A percentile compares a stretch with the other conserved stretches of the same genome.
These are phyloP conservation scores for Apogon hyalosoma DNA, from an alignment of 2,797 vertebrate species.

Conservation along the genomic window DNA sequence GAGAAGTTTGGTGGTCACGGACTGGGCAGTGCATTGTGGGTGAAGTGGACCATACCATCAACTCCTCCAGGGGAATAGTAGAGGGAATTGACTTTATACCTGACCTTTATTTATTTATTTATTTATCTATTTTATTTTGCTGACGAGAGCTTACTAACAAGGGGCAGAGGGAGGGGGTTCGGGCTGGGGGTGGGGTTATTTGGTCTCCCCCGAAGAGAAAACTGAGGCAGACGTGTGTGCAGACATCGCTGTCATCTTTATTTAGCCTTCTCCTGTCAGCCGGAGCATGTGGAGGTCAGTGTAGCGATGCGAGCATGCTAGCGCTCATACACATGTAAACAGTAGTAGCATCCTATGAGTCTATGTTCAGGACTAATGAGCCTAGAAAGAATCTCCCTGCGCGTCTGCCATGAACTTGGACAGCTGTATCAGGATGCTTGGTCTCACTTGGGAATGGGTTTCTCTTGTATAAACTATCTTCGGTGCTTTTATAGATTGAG, in stretches of 20 bases:
- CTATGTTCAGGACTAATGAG: constrained; percentile 42
- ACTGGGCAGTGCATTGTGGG: constrained; percentile 43
- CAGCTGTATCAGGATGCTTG: constrained; percentile 38
- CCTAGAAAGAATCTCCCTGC: constrained; percentile 34
- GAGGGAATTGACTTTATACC: constrained; percentile 58
- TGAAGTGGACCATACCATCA: constrained; percentile 67
- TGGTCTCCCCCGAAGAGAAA: constrained; percentile 56
- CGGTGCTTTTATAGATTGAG: constrained; percentile 44
- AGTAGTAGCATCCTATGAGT: constrained; percentile 43
- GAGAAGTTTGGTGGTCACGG: constrained; percentile 44
- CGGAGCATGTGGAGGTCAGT: constrained; percentile 67
- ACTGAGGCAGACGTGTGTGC: constrained; percentile 55
- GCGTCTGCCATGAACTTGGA: constrained; percentile 16
- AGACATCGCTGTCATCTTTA: constrained; percentile 78
- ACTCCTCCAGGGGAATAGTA: constrained; percentile 56
- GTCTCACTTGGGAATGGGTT: constrained; percentile 28
- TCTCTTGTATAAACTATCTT: constrained; percentile 29
- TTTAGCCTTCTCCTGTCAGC: constrained; percentile 67
- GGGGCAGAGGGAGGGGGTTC: background rate
- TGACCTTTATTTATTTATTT: constrained; percentile 65
- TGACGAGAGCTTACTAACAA: constrained; percentile 61
- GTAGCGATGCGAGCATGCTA: constrained; percentile 42
- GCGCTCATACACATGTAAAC: constrained; percentile 64
- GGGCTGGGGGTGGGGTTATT: constrained; percentile 1
- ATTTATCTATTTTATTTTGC: constrained; percentile 33